Conservation (phyloP, 2,113 vertebrate species). For the Kobus ellipsiprymnus region DNA sequence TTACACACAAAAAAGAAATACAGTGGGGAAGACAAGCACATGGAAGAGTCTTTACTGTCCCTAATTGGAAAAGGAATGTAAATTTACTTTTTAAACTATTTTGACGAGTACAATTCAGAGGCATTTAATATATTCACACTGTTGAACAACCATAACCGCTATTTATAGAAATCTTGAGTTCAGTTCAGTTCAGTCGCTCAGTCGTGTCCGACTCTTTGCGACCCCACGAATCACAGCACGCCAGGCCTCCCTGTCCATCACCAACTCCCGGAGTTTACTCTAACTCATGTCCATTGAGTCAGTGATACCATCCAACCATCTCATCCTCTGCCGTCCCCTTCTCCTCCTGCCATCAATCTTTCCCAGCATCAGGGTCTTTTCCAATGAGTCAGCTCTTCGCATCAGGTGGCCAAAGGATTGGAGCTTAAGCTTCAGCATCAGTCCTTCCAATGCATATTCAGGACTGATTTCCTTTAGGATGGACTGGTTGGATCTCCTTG, state of each 20-base stretch:
- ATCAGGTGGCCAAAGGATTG: background rate
- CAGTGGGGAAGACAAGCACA: background rate
- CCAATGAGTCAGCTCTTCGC: background rate
- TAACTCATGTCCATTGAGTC: background rate
- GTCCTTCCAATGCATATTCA: background rate
- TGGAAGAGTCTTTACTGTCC: background rate
- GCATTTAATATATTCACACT: rapidly evolving
- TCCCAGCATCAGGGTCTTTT: background rate
- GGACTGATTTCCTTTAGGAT: background rate
- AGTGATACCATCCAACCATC: background rate
- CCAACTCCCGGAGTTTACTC: background rate
- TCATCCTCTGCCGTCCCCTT: background rate
- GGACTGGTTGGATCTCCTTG: background rate
- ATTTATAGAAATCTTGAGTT: background rate
- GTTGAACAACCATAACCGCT: background rate
- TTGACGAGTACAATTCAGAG: background rate
- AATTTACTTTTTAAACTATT: background rate
- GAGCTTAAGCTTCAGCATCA: background rate
- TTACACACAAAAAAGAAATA: background rate
- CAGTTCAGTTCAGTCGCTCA: background rate
- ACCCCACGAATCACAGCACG: background rate
- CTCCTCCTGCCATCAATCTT: background rate
- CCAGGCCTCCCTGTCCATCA: background rate
- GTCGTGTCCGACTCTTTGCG: rapidly evolving
- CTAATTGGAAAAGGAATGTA: background rate